These are phyloP conservation scores for Colostygia pectinataria DNA, from an alignment of 2,888 invertebrate species.

Conservation along the genomic window DNA sequence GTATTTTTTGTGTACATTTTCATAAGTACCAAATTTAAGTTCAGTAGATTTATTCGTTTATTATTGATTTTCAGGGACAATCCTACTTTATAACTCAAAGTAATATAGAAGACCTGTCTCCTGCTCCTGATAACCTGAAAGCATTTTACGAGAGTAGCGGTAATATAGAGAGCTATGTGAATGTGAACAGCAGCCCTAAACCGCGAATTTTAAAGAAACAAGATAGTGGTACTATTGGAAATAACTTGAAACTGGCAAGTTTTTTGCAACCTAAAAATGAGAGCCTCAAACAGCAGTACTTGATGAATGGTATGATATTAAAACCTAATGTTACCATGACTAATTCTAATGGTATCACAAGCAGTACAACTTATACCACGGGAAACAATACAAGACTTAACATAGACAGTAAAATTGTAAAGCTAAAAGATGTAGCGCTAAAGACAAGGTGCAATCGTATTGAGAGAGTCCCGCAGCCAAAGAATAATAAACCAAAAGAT, in stretches of 20 bases:
- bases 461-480: constrained; percentile 61
- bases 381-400: constrained; percentile 58
- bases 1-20: constrained; percentile 51
- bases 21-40: constrained; percentile 32
- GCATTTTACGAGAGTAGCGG: constrained; percentile 78
- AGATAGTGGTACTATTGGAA: constrained; percentile 56
- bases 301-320: constrained; percentile 52
- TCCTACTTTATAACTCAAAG: constrained; percentile 62
- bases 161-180: constrained; percentile 61
- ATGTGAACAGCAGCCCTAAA: constrained; percentile 45
- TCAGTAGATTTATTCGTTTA: constrained; percentile 7
- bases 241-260: constrained; percentile 71
- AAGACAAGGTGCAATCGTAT: constrained; percentile 42
- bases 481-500: constrained; percentile 70
- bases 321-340: constrained; percentile 55
- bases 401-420: constrained; percentile 69
- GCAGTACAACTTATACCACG: constrained; percentile 38
- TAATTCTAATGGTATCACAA: constrained; percentile 35
- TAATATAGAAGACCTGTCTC: constrained; percentile 53
- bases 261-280: constrained; percentile 67
- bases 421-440: constrained; percentile 59
- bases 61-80: constrained; percentile 56
- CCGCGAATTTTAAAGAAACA: constrained; percentile 58
- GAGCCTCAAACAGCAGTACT: constrained; percentile 51
- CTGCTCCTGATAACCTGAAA: constrained; percentile 73